Evolutionary conservation across 2,888 invertebrate genomes (phyloP).

Genomic region (Synergus itoensis): DNA sequence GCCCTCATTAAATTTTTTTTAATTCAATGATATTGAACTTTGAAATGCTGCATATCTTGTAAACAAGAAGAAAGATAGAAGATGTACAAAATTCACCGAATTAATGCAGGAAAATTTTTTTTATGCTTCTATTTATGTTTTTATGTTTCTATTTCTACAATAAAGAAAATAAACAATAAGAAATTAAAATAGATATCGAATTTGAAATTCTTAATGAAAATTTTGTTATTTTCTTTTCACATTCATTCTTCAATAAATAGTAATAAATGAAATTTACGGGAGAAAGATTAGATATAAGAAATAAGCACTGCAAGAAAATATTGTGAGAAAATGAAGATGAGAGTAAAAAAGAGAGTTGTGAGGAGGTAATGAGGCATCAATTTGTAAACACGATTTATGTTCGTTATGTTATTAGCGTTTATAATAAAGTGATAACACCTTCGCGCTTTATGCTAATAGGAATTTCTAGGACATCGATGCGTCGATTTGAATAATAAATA

Average conservation of each 20-base stretch:
- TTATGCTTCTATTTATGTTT: neutral
- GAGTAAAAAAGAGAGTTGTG: neutral
- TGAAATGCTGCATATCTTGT: neutral
- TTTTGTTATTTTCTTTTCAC: too few relatives aligned
- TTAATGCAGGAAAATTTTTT: neutral
- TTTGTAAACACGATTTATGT: neutral
- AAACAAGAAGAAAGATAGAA: neutral
- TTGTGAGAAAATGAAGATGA: neutral
- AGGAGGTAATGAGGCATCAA: neutral
- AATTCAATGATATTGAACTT: slow-evolving; percentile 14
- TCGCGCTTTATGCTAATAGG: neutral
- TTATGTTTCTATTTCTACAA: neutral
- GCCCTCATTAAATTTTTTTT: slow-evolving; percentile 15
- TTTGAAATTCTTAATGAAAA: too few relatives aligned
- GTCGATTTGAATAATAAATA: neutral
- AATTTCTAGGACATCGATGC: neutral
- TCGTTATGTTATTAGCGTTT: neutral
- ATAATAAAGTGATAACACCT: slow-evolving; percentile 1
- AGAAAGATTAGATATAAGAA: neutral
- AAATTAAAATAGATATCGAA: too few relatives aligned
- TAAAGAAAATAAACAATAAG: too few relatives aligned
- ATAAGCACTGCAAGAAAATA: neutral
- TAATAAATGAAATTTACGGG: neutral
- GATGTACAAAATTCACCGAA: neutral
- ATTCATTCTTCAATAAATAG: too few relatives aligned